These are phyloP conservation scores for Myoxocephalus aenaeus DNA, from an alignment of 2,797 vertebrate genomes.

Conservation along the genomic window DNA sequence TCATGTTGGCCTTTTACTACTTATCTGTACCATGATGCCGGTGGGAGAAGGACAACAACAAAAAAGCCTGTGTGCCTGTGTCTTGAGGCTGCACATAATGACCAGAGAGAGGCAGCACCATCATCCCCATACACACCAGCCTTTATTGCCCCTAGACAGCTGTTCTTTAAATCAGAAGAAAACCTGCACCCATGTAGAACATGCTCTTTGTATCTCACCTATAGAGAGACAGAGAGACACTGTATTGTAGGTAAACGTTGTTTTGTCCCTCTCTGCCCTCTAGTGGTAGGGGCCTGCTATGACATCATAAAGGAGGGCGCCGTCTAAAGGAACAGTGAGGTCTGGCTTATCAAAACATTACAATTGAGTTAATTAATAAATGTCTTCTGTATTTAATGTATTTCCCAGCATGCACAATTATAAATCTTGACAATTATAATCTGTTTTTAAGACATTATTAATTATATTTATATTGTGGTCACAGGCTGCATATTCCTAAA, in stretches of 20 bases:
- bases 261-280: background rate
- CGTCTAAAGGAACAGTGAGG: background rate
- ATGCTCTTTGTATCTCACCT: no score
- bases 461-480: no score
- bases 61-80: slow-evolving; percentile 4
- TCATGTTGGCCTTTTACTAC: slow-evolving; percentile 32
- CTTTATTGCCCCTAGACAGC: no score
- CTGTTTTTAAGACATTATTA: no score
- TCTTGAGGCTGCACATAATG: background rate
- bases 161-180: no score
- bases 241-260: background rate
- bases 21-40: slow-evolving; percentile 32
- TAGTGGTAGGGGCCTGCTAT: background rate
- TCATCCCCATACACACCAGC: background rate
- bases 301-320: background rate
- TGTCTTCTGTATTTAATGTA: background rate
- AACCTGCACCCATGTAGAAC: no score
- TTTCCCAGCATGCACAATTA: background rate
- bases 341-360: background rate
- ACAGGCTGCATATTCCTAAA: no score
- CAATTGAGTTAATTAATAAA: background rate
- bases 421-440: background rate
- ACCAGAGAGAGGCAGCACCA: background rate
- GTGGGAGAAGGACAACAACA: background rate
- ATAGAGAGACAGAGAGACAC: no score